Evolutionary conservation across 2,888 invertebrate genomes (phyloP).

Genomic region (Sesamia inferens): DNA sequence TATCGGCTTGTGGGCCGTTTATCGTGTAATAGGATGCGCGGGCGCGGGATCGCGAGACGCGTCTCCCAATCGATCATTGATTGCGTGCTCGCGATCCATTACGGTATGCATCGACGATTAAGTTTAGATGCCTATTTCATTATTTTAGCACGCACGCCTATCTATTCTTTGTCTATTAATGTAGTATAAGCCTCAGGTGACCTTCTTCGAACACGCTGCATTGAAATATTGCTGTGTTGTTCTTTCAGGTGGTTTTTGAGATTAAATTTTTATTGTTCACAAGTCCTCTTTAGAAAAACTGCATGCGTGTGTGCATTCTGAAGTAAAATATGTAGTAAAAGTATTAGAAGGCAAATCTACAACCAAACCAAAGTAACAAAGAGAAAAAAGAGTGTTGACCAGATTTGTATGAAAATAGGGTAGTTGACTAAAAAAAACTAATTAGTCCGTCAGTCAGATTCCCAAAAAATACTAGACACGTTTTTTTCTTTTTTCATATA

Average conservation of each 20-base stretch:
- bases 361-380: no score
- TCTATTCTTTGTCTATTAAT: conserved; percentile 11
- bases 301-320: background rate
- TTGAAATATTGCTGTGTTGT: background rate
- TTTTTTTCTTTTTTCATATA: no score
- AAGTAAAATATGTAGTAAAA: background rate
- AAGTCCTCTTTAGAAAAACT: no score
- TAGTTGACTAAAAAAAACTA: no score
- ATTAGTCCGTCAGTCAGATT: no score
- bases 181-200: background rate
- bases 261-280: background rate
- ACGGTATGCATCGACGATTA: conserved; percentile 59
- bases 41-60: conserved; percentile 57
- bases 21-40: conserved; percentile 67
- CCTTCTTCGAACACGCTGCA: background rate
- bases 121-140: conserved; percentile 46
- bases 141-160: conserved; percentile 26
- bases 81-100: conserved; percentile 69
- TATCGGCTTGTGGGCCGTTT: conserved; percentile 62
- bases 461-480: no score
- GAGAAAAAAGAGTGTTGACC: no score
- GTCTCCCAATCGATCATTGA: conserved; percentile 63
- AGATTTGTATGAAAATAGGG: background rate
- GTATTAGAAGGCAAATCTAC: background rate
- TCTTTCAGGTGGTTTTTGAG: background rate